These are phyloP conservation scores for Puntigrus tetrazona DNA, from an alignment of 2,113 vertebrate genomes.

Conservation along the genomic window DNA sequence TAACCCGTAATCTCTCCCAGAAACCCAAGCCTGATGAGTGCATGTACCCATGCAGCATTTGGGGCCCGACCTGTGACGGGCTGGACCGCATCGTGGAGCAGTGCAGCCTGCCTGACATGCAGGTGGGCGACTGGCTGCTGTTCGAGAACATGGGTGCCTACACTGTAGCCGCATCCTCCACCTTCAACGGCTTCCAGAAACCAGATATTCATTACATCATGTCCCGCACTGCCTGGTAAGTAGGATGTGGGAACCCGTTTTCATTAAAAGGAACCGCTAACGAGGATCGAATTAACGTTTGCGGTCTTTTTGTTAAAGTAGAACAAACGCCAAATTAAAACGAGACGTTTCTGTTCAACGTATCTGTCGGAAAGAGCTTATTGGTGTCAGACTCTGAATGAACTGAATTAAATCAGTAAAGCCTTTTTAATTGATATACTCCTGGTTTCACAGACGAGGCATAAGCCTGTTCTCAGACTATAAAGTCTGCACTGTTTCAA, in stretches of 20 bases:
- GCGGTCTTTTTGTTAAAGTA: background rate
- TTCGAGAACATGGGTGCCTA: constrained; percentile 99
- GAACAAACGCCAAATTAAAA: background rate
- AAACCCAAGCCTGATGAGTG: constrained; percentile 91
- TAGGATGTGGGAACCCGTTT: background rate
- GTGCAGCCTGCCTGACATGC: constrained; percentile 86
- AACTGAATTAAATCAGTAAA: no score
- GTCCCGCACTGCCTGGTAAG: constrained; percentile 88
- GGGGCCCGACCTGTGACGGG: constrained; percentile 96
- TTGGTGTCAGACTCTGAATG: no score
- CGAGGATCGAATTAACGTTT: no score
- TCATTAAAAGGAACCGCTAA: no score
- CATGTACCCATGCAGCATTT: constrained; percentile 90
- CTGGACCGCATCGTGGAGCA: constrained; percentile 93
- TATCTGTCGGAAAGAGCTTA: no score
- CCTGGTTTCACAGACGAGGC: no score
- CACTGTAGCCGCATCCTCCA: constrained; percentile 93
- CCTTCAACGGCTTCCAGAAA: constrained; percentile 95
- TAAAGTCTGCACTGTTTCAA: no score
- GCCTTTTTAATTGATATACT: no score
- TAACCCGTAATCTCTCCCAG: constrained; percentile 62
- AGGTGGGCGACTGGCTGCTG: constrained; percentile 94
- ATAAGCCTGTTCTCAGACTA: no score
- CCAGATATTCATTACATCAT: constrained; percentile 91
- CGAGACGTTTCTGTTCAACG: no score